These are phyloP conservation scores for Mechanitis mazaeus DNA, from an alignment of 2,888 invertebrate genomes.

Conservation along the genomic window DNA sequence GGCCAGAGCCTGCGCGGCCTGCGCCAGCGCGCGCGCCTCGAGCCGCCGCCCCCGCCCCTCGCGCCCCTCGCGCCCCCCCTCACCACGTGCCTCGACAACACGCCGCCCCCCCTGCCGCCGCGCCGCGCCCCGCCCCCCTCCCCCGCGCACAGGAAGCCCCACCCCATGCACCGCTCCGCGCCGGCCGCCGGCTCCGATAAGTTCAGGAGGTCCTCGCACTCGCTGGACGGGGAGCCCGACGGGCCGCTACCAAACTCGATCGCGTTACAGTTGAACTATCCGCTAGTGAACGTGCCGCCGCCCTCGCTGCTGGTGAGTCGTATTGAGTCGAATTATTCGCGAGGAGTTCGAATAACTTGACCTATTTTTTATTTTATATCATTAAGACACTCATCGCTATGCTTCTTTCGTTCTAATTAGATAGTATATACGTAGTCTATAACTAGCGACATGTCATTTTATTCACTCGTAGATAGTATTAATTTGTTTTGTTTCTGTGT, in stretches of 20 bases:
- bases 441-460: too few relatives aligned
- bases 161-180: slow-evolving; percentile 55
- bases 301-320: slow-evolving; percentile 62
- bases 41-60: slow-evolving; percentile 56
- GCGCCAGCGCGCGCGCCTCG: slow-evolving; percentile 55
- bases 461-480: too few relatives aligned
- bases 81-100: slow-evolving; percentile 63
- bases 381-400: too few relatives aligned
- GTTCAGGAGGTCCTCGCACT: slow-evolving; percentile 55
- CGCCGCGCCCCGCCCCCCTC: slow-evolving; percentile 43
- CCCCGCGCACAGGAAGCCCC: slow-evolving; percentile 46
- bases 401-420: too few relatives aligned
- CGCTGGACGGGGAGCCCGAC: slow-evolving; percentile 60
- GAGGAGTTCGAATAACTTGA: too few relatives aligned
- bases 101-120: slow-evolving; percentile 61
- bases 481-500: too few relatives aligned
- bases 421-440: too few relatives aligned
- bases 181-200: slow-evolving; percentile 45
- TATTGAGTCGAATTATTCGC: slow-evolving; percentile 12
- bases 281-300: slow-evolving; percentile 76
- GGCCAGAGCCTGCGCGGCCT: slow-evolving; percentile 64
- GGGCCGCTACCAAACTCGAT: slow-evolving; percentile 77
- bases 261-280: slow-evolving; percentile 80
- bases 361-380: too few relatives aligned
- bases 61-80: slow-evolving; percentile 53